Percentiles rank a stretch among this genome's conserved stretches.
Evolutionary conservation across 2,113 vertebrate genomes (phyloP).

Genomic region (Rhinogobius similis): DNA sequence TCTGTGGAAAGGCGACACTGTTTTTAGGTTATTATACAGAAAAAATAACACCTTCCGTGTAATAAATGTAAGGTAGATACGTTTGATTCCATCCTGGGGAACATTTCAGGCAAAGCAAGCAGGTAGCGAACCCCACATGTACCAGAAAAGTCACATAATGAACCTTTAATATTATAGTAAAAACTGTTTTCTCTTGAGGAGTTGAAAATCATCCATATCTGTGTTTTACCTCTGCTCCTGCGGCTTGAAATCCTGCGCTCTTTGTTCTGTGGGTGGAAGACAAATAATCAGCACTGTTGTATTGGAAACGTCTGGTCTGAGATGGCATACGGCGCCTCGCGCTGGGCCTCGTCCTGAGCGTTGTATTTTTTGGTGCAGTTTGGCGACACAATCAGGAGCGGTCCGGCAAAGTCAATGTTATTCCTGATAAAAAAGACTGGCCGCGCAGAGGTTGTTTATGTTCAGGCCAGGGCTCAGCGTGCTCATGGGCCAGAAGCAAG

Average conservation of each 20-base stretch:
- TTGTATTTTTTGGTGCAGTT: background rate
- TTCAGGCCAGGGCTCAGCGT: background rate
- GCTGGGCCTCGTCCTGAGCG: background rate
- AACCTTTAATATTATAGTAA: background rate
- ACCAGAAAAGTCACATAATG: background rate
- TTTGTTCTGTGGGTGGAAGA: background rate
- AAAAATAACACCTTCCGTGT: no score
- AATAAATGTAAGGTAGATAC: no score
- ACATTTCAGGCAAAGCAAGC: no score
- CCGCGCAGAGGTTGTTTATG: background rate
- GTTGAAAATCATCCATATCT: background rate
- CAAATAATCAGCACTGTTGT: background rate
- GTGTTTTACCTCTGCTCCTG: background rate
- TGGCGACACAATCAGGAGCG: background rate
- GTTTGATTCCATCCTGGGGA: no score
- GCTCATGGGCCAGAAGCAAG: background rate
- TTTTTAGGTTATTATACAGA: no score
- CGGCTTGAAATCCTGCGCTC: background rate
- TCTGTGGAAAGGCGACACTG: no score
- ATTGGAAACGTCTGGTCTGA: background rate
- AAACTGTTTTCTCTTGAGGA: no score
- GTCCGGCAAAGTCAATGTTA: constrained; percentile 6
- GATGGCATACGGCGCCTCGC: background rate
- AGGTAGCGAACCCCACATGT: background rate
- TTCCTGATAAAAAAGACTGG: background rate